Base-by-base conservation (phyloP, 1,140 invertebrate species). In the Aphelinus certus region DNA sequence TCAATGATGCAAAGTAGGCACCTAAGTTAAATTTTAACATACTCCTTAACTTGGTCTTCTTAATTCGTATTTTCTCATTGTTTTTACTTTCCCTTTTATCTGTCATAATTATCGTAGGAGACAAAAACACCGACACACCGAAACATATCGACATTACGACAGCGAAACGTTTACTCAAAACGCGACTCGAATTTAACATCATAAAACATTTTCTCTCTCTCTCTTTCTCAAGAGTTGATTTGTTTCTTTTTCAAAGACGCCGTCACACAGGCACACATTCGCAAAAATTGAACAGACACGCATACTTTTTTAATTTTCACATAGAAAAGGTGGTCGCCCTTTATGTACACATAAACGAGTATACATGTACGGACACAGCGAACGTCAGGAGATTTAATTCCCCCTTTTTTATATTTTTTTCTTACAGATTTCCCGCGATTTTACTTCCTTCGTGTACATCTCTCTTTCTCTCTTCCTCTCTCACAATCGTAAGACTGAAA, bases 121-220 rank as follows among this genome's bases (percentile, higher is more conserved):
- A 83, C 73, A 80, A 73, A 76, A 75, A 86, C 80, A 86, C 73
- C 79, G 81, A 84, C 83, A 87, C 84, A 87, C 82, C 79, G 80
- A 86, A 82, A 85, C 80, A 84, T 84, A 86, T 80, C 81, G 81
- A 85, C 79, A 71, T 64, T 66, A 85, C 78, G 81, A 84, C 79
- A 84, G 77, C 79, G 76, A 83, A 82, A 85, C 81, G 81, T 83
- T 85, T 83, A 85, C 79, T 78, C 78, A 79, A 81, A 51, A 71
- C 43, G 61, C 53, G 61, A 47, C 47, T n/a, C 51, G 60, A 64
- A 45, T 45, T 75, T 75, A 60, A 66, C 58, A 57, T 65, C 56
- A n/a, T 67, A 4, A 64, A 3, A 63, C 10, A 57, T 53, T 51
- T 61, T 47, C 57, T 48, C 57, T 76, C 26, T 74, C 66, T 77